phyloP scores from a whole-genome alignment of 2,888 invertebrate species.

The Lordiphosa andalusiaca region DNA sequence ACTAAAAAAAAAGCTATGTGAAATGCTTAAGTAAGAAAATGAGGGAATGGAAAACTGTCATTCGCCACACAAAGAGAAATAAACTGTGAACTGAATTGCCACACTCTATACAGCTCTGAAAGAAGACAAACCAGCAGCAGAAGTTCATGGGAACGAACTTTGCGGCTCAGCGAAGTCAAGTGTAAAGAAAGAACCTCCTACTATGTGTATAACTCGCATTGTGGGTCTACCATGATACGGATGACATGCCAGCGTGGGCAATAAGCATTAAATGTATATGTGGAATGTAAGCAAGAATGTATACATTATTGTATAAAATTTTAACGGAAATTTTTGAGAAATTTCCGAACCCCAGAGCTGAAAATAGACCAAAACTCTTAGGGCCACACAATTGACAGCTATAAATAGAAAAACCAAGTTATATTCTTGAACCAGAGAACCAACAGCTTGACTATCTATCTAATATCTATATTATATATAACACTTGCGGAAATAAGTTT shows the following conservation, averaged over 20 bases:
- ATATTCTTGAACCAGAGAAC: no score
- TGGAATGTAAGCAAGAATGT: no score
- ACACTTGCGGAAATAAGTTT: no score
- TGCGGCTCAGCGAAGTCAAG: conserved; percentile 53
- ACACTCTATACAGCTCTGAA: conserved; percentile 10
- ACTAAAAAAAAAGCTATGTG: conserved; percentile 60
- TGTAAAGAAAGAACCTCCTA: conserved; percentile 36
- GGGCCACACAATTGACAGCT: no score
- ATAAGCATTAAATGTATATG: neutral
- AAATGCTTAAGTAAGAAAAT: conserved; percentile 40
- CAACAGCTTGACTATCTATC: no score
- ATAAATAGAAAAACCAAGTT: no score
- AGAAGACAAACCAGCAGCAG: conserved; percentile 4
- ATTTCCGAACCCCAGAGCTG: no score
- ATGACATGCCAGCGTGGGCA: conserved; percentile 10
- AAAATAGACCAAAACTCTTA: no score
- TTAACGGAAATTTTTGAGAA: no score
- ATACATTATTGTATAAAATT: no score
- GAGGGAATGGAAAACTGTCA: conserved; percentile 34
- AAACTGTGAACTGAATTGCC: conserved; percentile 41
- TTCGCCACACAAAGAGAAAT: conserved; percentile 34
- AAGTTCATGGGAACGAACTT: conserved; percentile 66
- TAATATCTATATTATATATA: no score
- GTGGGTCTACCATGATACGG: neutral
- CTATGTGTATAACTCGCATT: no score